These are phyloP conservation scores for Masticophis lateralis DNA, from an alignment of 2,797 vertebrate genomes.

Conservation along the genomic window DNA sequence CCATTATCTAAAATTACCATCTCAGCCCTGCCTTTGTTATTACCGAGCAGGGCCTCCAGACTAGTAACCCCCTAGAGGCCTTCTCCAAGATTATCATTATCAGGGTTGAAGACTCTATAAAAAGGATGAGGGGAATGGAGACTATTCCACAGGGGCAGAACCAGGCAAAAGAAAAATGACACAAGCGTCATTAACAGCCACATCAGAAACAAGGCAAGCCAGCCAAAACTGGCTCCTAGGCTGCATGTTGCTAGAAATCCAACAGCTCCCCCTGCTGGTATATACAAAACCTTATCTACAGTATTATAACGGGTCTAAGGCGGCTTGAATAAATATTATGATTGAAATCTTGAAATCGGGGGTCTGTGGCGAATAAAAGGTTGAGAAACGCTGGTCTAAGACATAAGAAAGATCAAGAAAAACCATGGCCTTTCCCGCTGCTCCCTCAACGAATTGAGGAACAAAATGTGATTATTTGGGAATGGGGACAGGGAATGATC, in stretches of 20 bases:
- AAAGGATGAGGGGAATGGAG: conserved; percentile 60
- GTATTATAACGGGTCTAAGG: not conserved
- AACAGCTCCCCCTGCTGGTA: conserved; percentile 64
- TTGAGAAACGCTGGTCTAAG: not conserved
- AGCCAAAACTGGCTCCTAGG: not conserved
- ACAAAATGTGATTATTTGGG: not conserved
- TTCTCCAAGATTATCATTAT: conserved; percentile 57
- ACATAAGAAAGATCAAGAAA: not conserved
- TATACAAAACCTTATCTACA: accelerated
- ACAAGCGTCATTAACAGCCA: conserved; percentile 16
- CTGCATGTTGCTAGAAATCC: not conserved
- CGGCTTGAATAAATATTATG: not conserved
- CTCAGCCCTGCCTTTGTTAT: conserved; percentile 51
- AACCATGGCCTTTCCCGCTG: no score
- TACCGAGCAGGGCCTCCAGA: conserved; percentile 48
- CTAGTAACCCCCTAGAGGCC: conserved; percentile 48
- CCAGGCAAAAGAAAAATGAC: conserved; percentile 15
- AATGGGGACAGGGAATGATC: not conserved
- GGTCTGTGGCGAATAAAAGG: not conserved
- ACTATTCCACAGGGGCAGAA: conserved; percentile 55
- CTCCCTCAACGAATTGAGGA: not conserved
- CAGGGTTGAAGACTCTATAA: conserved; percentile 61
- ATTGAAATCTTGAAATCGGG: not conserved
- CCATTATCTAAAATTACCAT: conserved; percentile 45
- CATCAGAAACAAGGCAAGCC: conserved; percentile 10